Evolutionary conservation across 2,113 vertebrate species (phyloP).

Genomic region (Oncorhynchus mykiss): DNA sequence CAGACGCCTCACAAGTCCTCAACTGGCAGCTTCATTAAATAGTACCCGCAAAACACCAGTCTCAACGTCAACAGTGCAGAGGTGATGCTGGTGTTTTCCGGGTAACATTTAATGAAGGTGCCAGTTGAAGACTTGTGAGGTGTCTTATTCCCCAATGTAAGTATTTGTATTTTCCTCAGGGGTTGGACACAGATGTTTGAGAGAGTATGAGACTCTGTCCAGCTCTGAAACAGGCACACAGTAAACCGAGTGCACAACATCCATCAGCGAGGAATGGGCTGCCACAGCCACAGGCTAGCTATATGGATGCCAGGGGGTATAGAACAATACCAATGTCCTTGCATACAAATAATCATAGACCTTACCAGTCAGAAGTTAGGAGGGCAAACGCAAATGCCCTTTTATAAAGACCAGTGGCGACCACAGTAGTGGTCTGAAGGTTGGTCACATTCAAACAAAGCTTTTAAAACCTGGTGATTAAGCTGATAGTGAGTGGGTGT

Average conservation of each 20-base stretch:
- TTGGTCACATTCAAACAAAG: not conserved
- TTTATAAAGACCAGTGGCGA: not conserved
- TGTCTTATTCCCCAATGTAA: not conserved
- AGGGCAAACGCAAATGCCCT: not conserved
- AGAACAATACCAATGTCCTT: not conserved
- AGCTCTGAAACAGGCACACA: not conserved
- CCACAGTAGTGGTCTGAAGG: not conserved
- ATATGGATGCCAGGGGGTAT: not conserved
- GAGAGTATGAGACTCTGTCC: not conserved
- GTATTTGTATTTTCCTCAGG: not conserved
- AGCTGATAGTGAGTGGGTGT: not conserved
- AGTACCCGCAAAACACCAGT: too few relatives aligned
- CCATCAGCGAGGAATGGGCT: not conserved
- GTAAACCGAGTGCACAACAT: not conserved
- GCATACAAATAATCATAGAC: not conserved
- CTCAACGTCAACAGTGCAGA: too few relatives aligned
- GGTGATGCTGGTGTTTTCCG: too few relatives aligned
- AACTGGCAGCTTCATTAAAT: too few relatives aligned
- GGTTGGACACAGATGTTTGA: not conserved
- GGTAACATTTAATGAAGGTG: not conserved
- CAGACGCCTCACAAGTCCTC: too few relatives aligned
- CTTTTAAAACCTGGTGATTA: not conserved
- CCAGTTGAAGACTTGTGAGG: too few relatives aligned
- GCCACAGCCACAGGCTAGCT: not conserved
- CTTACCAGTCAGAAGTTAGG: not conserved